Evolutionary conservation across 2,797 vertebrate species (phyloP).

Genomic region (Chromis chromis): DNA sequence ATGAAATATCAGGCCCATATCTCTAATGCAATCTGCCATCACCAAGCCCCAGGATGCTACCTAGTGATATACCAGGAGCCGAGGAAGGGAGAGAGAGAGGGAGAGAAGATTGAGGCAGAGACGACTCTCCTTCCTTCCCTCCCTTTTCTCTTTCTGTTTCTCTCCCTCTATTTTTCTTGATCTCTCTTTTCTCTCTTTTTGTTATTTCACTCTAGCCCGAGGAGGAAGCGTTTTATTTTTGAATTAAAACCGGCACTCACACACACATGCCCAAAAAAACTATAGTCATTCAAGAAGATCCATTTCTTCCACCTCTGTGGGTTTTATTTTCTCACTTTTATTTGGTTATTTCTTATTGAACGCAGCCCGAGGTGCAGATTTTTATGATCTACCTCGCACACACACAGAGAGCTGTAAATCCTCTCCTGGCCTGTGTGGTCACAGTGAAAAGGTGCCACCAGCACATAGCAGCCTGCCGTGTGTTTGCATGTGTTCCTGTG

Average conservation of each 20-base stretch:
- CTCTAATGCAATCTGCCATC: conserved; percentile 85
- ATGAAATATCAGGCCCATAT: conserved; percentile 85
- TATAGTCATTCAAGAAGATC: conserved; percentile 42
- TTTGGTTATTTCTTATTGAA: conserved; percentile 70
- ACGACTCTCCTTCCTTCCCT: not conserved
- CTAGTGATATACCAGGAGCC: conserved; percentile 68
- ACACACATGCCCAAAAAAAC: conserved; percentile 26
- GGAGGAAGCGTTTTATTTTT: conserved; percentile 69
- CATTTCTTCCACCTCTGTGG: conserved; percentile 53
- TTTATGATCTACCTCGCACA: conserved; percentile 52
- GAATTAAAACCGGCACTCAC: conserved; percentile 52
- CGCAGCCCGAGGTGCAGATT: conserved; percentile 53
- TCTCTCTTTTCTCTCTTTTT: conserved; percentile 35
- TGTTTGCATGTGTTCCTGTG: conserved; percentile 13
- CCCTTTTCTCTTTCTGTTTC: conserved; percentile 1
- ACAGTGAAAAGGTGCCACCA: conserved; percentile 19
- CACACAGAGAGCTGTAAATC: conserved; percentile 21
- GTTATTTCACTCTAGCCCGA: conserved; percentile 39
- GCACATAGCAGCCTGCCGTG: conserved; percentile 5
- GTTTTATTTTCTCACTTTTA: conserved; percentile 66
- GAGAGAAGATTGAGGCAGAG: conserved; percentile 17
- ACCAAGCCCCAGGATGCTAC: conserved; percentile 73
- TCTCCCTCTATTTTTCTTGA: conserved; percentile 22
- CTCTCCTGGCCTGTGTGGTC: not conserved
- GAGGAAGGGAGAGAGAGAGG: conserved; percentile 20